A percentile compares a stretch with the other conserved stretches of the same genome.
Evolutionary conservation across 2,797 vertebrate species (phyloP).

Genomic region (Clarias pachynema): DNA sequence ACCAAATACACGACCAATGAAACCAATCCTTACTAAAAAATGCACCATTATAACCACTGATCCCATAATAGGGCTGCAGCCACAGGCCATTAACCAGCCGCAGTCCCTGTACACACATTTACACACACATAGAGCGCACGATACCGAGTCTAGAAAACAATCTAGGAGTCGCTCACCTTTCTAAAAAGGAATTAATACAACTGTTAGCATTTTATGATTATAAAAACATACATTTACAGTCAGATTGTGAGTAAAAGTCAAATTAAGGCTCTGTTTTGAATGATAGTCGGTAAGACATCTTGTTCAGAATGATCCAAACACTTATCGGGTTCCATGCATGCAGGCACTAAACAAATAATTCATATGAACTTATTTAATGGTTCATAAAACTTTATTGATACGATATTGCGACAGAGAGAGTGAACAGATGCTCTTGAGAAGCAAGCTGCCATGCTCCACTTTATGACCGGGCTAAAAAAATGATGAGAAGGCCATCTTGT

Average conservation of each 20-base stretch:
- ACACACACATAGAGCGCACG: slow-evolving; percentile 9
- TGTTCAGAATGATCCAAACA: slow-evolving; percentile 33
- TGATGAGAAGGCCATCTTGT: slow-evolving; percentile 36
- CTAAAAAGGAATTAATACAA: slow-evolving; percentile 19
- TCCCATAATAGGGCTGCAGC: slow-evolving; percentile 32
- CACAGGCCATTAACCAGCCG: slow-evolving; percentile 42
- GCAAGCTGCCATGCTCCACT: slow-evolving; percentile 30
- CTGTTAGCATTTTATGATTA: not conserved
- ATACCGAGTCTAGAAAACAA: slow-evolving; percentile 10
- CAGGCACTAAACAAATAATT: slow-evolving; percentile 38
- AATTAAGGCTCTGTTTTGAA: slow-evolving; percentile 33
- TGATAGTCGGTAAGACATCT: slow-evolving; percentile 28
- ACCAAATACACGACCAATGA: slow-evolving; percentile 30
- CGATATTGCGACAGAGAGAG: slow-evolving; percentile 35
- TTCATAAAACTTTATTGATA: slow-evolving; percentile 42
- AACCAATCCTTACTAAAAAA: slow-evolving; percentile 39
- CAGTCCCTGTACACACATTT: slow-evolving; percentile 17
- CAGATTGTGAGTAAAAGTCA: not conserved
- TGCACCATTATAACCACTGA: slow-evolving; percentile 29
- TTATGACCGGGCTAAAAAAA: slow-evolving; percentile 23
- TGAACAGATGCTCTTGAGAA: slow-evolving; percentile 23
- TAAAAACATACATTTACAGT: slow-evolving; percentile 47
- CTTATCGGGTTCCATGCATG: not conserved
- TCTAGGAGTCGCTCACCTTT: slow-evolving; percentile 19
- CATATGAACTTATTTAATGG: slow-evolving; percentile 45